Evolutionary conservation across 1,140 invertebrate genomes (phyloP).

Genomic region (Cyphomyrmex costatus): DNA sequence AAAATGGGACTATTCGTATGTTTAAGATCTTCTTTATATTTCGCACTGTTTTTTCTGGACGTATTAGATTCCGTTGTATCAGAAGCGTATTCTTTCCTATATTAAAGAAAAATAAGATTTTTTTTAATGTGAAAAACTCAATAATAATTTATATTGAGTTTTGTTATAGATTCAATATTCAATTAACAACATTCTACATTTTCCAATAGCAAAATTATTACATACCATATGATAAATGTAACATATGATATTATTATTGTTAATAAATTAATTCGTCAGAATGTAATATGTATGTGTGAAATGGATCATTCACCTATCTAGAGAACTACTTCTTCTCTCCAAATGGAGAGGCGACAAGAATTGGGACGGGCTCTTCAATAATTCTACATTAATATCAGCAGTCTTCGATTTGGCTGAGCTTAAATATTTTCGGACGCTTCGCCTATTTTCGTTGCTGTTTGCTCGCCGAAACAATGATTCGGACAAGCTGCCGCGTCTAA

Average conservation of each 20-base stretch:
- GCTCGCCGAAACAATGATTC: conserved; percentile 78
- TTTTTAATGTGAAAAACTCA: conserved; percentile 8
- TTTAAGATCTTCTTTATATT: conserved; percentile 74
- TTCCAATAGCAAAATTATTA: neutral
- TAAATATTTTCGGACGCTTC: conserved; percentile 78
- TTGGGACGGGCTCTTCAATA: conserved; percentile 79
- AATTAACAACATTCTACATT: neutral
- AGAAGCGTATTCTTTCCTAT: conserved; percentile 76
- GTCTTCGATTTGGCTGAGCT: conserved; percentile 74
- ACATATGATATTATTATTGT: neutral
- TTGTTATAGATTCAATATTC: too few species aligned
- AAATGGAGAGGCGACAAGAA: conserved; percentile 74
- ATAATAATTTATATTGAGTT: conserved; percentile 27
- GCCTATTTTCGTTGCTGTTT: conserved; percentile 75
- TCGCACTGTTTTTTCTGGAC: conserved; percentile 76
- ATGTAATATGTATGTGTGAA: conserved; percentile 32
- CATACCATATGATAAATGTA: neutral
- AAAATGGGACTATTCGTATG: conserved; percentile 79
- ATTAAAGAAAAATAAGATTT: conserved; percentile 11
- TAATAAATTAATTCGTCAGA: neutral
- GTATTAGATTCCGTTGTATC: conserved; percentile 80
- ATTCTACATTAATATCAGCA: conserved; percentile 68
- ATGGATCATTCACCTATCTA: conserved; percentile 73
- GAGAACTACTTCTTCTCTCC: conserved; percentile 78
- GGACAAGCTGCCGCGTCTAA: conserved; percentile 78